These are phyloP conservation scores for Nasonia oneida DNA, from an alignment of 2,888 invertebrate genomes.

Conservation along the genomic window DNA sequence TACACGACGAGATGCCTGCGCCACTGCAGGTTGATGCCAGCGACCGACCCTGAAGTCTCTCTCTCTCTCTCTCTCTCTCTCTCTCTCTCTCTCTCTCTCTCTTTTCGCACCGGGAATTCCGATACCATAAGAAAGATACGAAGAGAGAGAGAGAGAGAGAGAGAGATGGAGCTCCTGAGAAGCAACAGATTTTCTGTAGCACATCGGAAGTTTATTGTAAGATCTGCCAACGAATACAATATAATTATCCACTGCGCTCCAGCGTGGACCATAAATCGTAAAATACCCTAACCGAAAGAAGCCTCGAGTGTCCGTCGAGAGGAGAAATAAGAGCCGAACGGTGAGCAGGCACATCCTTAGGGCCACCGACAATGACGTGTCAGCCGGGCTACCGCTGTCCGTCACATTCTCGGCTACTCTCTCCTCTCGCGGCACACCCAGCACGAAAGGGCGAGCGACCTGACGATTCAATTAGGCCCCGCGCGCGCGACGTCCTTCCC, in stretches of 20 bases:
- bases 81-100: neutral
- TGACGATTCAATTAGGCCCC: conserved; percentile 76
- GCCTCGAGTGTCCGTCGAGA: neutral
- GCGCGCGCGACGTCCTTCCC: conserved; percentile 60
- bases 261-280: no score
- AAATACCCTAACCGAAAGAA: no score
- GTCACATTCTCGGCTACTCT: conserved; percentile 71
- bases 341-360: neutral
- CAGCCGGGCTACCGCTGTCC: conserved; percentile 66
- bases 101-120: conserved; percentile 41
- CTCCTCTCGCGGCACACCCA: conserved; percentile 64
- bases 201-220: neutral
- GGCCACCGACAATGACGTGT: conserved; percentile 65
- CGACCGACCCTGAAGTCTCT: conserved; percentile 62
- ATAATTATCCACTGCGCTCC: neutral
- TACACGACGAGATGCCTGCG: neutral
- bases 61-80: neutral
- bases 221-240: neutral
- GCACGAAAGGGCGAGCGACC: conserved; percentile 67
- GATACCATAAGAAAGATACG: neutral
- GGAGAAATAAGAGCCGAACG: neutral
- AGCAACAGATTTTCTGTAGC: neutral
- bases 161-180: neutral
- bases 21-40: conserved; percentile 60
- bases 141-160: neutral